These are phyloP conservation scores for Alca torda DNA, from an alignment of 2,797 vertebrate genomes.

Conservation along the genomic window DNA sequence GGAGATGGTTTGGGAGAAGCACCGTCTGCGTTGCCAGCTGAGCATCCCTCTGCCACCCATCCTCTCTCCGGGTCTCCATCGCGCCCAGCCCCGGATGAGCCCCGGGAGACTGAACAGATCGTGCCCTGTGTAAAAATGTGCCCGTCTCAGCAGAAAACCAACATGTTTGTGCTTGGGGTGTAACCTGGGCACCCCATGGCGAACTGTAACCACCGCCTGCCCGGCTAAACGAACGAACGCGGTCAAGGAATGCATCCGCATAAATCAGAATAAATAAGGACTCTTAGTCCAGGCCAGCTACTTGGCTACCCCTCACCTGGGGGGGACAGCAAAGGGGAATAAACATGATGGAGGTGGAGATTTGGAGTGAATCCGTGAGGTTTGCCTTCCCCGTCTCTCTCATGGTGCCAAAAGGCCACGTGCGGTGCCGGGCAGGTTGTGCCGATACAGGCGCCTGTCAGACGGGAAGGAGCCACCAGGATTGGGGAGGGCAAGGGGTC, in stretches of 20 bases:
- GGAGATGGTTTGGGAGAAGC: background rate
- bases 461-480: background rate
- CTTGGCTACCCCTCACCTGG: background rate
- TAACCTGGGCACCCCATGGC: background rate
- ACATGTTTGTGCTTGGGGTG: background rate
- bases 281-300: background rate
- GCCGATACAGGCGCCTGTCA: accelerated
- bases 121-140: background rate
- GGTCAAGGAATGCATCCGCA: conserved; percentile 56
- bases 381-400: background rate
- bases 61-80: background rate
- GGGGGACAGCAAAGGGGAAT: background rate
- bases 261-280: conserved; percentile 56
- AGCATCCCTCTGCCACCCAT: background rate
- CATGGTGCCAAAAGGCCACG: accelerated
- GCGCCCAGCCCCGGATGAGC: accelerated
- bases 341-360: background rate
- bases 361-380: background rate
- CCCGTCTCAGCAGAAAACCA: background rate
- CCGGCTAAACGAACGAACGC: conserved; percentile 16
- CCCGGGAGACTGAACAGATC: background rate
- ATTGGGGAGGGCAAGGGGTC: accelerated
- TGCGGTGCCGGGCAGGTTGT: accelerated
- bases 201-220: conserved; percentile 16
- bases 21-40: background rate